phyloP scores from a whole-genome alignment of 1,140 invertebrate species.

The Brevipalpus yothersi region DNA sequence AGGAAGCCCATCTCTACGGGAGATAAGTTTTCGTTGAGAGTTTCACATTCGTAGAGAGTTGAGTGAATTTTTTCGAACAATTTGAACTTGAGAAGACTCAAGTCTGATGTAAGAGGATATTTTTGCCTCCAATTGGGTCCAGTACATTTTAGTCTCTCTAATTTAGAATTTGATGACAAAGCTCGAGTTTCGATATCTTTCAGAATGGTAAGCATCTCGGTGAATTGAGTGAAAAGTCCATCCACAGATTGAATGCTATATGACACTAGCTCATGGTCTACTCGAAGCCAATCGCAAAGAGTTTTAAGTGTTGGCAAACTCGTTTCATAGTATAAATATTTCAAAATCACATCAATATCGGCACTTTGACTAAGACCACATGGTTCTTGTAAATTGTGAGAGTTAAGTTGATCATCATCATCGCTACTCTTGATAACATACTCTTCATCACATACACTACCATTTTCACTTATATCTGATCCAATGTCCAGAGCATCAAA shows the following conservation, averaged over 20 bases:
- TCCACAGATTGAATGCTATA: neutral
- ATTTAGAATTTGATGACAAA: neutral
- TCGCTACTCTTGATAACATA: neutral
- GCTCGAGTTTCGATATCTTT: neutral
- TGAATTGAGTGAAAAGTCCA: neutral
- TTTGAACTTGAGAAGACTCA: neutral
- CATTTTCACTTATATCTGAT: constrained; percentile 2
- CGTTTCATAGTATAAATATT: neutral
- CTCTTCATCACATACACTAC: constrained; percentile 1
- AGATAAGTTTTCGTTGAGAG: neutral
- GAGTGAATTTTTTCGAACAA: neutral
- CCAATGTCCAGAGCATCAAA: constrained; percentile 8
- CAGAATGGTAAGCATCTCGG: neutral
- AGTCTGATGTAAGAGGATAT: neutral
- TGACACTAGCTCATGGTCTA: neutral
- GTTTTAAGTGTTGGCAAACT: neutral
- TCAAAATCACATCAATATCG: neutral
- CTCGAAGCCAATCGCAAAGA: constrained; percentile 1
- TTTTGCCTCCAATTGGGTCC: neutral
- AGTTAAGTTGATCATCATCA: neutral
- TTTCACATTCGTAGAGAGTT: neutral
- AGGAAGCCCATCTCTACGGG: neutral
- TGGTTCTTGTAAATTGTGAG: neutral
- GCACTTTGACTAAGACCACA: neutral
- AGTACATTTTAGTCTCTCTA: neutral